These are phyloP conservation scores for Beris morrisii DNA, from an alignment of 2,888 invertebrate genomes.

Conservation along the genomic window DNA sequence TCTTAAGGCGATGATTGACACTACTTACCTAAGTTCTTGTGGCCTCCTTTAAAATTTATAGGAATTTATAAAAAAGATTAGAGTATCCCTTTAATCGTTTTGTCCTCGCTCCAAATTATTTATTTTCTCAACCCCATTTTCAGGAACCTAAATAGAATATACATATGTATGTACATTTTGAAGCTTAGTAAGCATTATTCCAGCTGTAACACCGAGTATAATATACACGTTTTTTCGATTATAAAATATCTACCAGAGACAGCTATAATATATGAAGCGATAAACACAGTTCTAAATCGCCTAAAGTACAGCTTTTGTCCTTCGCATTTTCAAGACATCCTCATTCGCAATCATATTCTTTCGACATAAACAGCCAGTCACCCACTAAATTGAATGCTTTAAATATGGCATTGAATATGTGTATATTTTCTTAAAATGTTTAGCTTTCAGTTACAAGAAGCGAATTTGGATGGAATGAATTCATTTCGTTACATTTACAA, in stretches of 20 bases:
- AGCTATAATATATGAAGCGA: conserved; percentile 21
- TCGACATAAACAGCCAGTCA: neutral
- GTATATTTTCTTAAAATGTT: no score
- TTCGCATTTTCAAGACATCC: neutral
- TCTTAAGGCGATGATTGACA: no score
- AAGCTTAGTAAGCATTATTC: neutral
- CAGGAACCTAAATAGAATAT: conserved; percentile 1
- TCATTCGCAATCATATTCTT: neutral
- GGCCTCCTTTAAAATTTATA: no score
- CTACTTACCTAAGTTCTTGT: no score
- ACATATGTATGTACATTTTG: conserved; percentile 1
- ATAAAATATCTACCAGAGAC: conserved; percentile 25
- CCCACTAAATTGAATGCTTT: conserved; percentile 12
- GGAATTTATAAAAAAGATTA: neutral
- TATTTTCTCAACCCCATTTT: conserved; percentile 10
- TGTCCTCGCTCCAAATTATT: conserved; percentile 25
- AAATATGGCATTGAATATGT: neutral
- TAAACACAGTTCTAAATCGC: conserved; percentile 33
- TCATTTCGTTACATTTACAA: no score
- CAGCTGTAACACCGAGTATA: neutral
- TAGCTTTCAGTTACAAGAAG: no score
- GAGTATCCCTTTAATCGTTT: conserved; percentile 23
- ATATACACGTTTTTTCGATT: conserved; percentile 23
- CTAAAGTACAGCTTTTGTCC: conserved; percentile 1
- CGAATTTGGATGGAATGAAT: no score